Evolutionary conservation across 2,113 vertebrate species (phyloP).

Genomic region (Ciconia maguari): DNA sequence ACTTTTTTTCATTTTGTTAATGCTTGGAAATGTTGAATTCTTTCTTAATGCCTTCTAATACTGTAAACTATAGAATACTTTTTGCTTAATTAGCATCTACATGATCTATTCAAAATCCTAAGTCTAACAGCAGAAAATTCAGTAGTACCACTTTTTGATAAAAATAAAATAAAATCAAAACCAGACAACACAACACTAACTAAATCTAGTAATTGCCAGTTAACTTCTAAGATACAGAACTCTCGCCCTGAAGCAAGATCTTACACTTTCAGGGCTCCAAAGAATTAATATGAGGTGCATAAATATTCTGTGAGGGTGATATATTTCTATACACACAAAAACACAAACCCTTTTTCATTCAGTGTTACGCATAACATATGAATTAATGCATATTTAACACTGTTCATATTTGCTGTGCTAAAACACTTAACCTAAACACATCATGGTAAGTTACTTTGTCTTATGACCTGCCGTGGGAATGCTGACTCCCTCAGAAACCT

Average conservation of each 20-base stretch:
- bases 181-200: not conserved
- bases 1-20: not conserved
- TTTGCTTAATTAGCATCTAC: not conserved
- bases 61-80: not conserved
- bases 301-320: not conserved
- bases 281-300: not conserved
- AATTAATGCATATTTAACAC: slow-evolving; percentile 45
- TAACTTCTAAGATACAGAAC: not conserved
- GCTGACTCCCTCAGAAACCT: slow-evolving; percentile 74
- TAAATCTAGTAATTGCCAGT: not conserved
- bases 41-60: not conserved
- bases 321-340: not conserved
- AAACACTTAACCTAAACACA: slow-evolving; percentile 68
- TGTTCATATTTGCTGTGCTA: slow-evolving; percentile 42
- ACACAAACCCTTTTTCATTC: not conserved
- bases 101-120: not conserved
- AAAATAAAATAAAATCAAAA: not conserved
- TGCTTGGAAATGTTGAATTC: not conserved
- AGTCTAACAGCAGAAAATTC: not conserved
- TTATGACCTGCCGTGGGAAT: slow-evolving; percentile 70
- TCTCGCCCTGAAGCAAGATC: not conserved
- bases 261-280: not conserved
- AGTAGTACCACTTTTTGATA: not conserved
- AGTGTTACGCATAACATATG: not conserved
- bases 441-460: slow-evolving; percentile 74